phyloP scores from a whole-genome alignment of 2,888 invertebrate species.

The Athripsodes cinereus region DNA sequence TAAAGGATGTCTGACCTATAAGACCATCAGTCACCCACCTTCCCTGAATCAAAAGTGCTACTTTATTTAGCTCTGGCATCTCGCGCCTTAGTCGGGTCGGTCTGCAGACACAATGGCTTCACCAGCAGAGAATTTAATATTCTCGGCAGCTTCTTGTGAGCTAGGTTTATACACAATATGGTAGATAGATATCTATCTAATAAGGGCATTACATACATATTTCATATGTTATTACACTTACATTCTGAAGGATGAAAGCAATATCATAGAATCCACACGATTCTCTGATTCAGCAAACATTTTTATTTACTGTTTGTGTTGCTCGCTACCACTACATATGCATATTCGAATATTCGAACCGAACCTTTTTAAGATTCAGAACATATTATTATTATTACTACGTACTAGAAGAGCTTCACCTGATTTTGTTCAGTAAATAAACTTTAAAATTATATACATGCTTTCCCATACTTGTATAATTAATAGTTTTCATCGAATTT shows the following conservation, averaged over 20 bases:
- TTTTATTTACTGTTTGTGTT: slow-evolving; percentile 7
- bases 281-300: slow-evolving; percentile 19
- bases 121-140: slow-evolving; percentile 24
- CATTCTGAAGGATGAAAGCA: slow-evolving; percentile 16
- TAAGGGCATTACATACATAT: no score
- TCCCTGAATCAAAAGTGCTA: no score
- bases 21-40: no score
- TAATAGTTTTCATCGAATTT: no score
- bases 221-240: no score
- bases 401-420: neutral
- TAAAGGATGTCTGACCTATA: no score
- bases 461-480: no score
- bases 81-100: slow-evolving; percentile 9
- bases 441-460: no score
- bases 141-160: slow-evolving; percentile 19
- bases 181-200: no score
- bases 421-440: no score
- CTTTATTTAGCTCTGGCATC: slow-evolving; percentile 17
- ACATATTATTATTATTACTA: neutral
- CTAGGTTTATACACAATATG: no score
- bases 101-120: slow-evolving; percentile 16
- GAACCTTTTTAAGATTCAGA: neutral
- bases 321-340: neutral
- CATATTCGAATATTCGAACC: neutral
- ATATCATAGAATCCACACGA: slow-evolving; percentile 21